Evolutionary conservation across 2,888 invertebrate species (phyloP).

Genomic region (Rhaphigaster nebulosa): DNA sequence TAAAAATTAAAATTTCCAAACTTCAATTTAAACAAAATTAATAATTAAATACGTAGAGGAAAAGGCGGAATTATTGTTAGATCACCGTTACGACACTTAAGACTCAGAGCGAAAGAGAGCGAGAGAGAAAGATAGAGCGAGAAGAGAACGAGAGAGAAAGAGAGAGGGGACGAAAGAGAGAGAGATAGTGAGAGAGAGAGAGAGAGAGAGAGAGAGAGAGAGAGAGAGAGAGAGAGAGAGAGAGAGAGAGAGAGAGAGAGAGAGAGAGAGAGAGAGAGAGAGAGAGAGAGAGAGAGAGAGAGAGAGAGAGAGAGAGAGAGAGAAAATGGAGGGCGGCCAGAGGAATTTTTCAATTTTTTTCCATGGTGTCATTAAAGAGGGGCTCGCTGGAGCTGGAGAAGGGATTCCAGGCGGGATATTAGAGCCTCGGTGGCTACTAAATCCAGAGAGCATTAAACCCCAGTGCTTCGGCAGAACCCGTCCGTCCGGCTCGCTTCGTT

Average conservation of each 20-base stretch:
- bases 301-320: neutral
- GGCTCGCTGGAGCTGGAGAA: slow-evolving; percentile 1
- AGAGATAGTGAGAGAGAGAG: neutral
- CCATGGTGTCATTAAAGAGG: slow-evolving; percentile 58
- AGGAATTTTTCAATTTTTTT: slow-evolving; percentile 59
- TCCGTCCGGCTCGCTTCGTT: slow-evolving; percentile 51
- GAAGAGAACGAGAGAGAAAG: neutral
- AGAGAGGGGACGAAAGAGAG: neutral
- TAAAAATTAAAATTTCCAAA: neutral
- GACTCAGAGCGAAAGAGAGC: neutral
- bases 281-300: neutral
- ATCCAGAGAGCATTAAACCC: slow-evolving; percentile 58
- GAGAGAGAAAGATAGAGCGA: neutral
- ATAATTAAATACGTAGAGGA: neutral
- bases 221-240: neutral
- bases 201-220: neutral
- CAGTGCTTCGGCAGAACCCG: slow-evolving; percentile 47
- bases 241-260: neutral
- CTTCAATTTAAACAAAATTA: neutral
- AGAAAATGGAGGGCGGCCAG: slow-evolving; percentile 40
- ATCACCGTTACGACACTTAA: slow-evolving; percentile 58
- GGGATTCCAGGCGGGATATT: slow-evolving; percentile 57
- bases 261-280: neutral
- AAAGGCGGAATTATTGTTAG: slow-evolving; percentile 26
- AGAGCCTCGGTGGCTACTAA: slow-evolving; percentile 56